Evolutionary conservation across 2,888 invertebrate species (phyloP).

Genomic region (Melitaea athalia): DNA sequence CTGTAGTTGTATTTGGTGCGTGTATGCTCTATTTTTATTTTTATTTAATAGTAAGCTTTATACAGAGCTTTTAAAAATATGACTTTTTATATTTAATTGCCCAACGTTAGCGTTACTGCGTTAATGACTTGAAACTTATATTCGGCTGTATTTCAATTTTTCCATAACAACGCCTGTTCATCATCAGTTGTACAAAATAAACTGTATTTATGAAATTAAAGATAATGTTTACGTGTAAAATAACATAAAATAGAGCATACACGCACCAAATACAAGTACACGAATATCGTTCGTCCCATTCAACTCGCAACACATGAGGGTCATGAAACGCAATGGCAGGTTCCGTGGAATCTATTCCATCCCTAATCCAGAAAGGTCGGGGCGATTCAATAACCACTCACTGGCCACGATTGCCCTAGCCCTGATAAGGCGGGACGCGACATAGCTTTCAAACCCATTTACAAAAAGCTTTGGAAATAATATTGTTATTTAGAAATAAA

Average conservation of each 20-base stretch:
- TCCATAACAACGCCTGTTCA: no score
- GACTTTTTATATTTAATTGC: no score
- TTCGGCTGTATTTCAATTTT: no score
- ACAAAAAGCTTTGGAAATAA: not conserved
- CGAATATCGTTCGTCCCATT: not conserved
- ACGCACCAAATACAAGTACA: slow-evolving; percentile 2
- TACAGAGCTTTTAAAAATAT: no score
- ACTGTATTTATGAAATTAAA: no score
- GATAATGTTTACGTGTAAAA: no score
- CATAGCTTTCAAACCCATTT: slow-evolving; percentile 1
- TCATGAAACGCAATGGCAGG: slow-evolving; percentile 62
- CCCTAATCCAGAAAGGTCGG: slow-evolving; percentile 75
- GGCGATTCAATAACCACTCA: slow-evolving; percentile 74
- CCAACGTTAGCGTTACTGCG: no score
- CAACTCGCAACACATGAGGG: slow-evolving; percentile 34
- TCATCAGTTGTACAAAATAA: no score
- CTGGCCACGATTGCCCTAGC: slow-evolving; percentile 61
- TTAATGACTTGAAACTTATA: no score
- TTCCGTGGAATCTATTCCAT: slow-evolving; percentile 57
- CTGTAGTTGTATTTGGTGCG: no score
- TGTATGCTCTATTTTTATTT: no score
- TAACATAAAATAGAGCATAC: slow-evolving; percentile 1
- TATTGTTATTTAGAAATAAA: not conserved
- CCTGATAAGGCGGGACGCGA: slow-evolving; percentile 52
- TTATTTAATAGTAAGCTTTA: no score